Base-by-base conservation (phyloP, 1,140 invertebrate species). In the Cheumatopsyche charites region DNA sequence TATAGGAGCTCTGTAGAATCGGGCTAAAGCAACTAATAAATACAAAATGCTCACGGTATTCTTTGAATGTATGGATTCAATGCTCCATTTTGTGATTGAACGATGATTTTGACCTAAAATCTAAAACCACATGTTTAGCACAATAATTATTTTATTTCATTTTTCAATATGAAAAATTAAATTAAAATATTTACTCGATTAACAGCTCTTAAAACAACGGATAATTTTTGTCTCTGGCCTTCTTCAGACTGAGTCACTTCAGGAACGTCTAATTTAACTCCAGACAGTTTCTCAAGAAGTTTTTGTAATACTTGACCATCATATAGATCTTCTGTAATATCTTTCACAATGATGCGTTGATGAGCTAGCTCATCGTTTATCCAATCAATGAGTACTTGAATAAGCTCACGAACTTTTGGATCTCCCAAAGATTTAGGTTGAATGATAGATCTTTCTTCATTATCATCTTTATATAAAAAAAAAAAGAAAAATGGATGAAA, bases 201-300 rank as follows among this genome's bases (percentile, higher is more conserved):
- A 0, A 94, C 91, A 26, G 91, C 89, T 72, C 90, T 90, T 19
- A 99, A 82, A 43, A 99, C 95, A 61, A 96, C 90, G 67, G 90
- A 86, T 12, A 99, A 83, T 81, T 99, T 99, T 79, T 98, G 94
- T 75, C 94, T 91, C 82, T 99, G 98, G 0, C 96, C 96, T 83
- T 98, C 96, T 83, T 99, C 97, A 13, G 95, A 98, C 81, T 99
- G 97, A 1, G 97, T 98, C 1, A 99, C 97, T 87, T 99, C 98
- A 1, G 96, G 95, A 0, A 98, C 95, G 85, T 99, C 96, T 21
- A 99, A 84, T 82, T 96, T 95, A 41, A 92, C 89, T 47, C 90
- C 89, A 0, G 94, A 94, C 26, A 98, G 84, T 81, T 96, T 96
- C 84, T 98, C 96, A 77, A 98, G 87, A 7, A 99, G 83, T 85